Evolutionary conservation across 2,888 invertebrate species (phyloP).

Genomic region (Sarcophaga caerulescens): DNA sequence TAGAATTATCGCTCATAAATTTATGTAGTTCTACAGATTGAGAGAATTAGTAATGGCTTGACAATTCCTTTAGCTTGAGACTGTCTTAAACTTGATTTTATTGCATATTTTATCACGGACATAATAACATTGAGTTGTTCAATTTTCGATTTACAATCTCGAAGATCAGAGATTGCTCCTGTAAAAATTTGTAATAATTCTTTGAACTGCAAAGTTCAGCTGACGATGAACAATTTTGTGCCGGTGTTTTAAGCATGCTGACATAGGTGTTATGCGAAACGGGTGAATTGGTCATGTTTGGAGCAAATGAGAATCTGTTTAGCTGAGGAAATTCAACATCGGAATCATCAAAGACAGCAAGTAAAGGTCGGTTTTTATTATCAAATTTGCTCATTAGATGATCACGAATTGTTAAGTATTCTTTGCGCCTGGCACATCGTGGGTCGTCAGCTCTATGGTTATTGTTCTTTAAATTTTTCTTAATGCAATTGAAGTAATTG

Average conservation of each 20-base stretch:
- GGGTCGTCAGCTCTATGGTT: conserved; percentile 30
- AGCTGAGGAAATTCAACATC: too few species aligned
- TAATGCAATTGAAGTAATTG: conserved; percentile 22
- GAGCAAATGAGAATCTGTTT: too few species aligned
- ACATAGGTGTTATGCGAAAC: neutral
- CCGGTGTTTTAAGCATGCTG: neutral
- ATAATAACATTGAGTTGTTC: conserved; percentile 29
- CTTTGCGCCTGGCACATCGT: neutral
- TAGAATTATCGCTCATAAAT: neutral
- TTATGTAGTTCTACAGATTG: neutral
- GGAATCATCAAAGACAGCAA: too few species aligned
- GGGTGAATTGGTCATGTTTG: neutral
- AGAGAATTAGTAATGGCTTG: neutral
- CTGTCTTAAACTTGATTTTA: neutral
- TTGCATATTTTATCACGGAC: conserved; percentile 26
- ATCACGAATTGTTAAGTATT: neutral
- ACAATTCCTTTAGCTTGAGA: conserved; percentile 1
- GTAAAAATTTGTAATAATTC: conserved; percentile 6
- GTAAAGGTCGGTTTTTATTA: neutral
- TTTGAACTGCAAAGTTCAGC: conserved; percentile 5
- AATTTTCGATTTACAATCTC: neutral
- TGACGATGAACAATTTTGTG: neutral
- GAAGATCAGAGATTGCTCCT: neutral
- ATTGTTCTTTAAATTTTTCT: conserved; percentile 1
- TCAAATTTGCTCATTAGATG: neutral